Percentiles rank a stretch among this genome's conserved stretches.
Evolutionary conservation across 2,113 vertebrate genomes (phyloP).

Genomic region (Acrocephalus arundinaceus): DNA sequence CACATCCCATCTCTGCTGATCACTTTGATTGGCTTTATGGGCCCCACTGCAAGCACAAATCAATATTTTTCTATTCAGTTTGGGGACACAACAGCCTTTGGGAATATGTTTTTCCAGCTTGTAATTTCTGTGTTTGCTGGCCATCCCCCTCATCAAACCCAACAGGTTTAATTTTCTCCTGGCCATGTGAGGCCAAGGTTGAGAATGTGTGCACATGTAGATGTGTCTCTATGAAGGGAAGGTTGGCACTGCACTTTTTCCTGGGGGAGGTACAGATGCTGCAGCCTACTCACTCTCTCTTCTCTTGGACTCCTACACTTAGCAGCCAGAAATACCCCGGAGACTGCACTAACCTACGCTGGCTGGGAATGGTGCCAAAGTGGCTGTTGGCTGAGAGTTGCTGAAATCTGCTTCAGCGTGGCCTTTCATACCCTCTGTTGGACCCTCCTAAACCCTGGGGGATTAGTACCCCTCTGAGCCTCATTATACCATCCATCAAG

Average conservation of each 20-base stretch:
- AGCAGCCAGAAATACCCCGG: constrained; percentile 35
- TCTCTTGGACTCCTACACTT: neutral
- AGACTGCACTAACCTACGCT: constrained; percentile 8
- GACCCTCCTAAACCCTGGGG: neutral
- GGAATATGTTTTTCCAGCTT: neutral
- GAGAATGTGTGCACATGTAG: neutral
- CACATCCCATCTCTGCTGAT: neutral
- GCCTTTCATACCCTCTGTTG: constrained; percentile 34
- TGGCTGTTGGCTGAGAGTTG: neutral
- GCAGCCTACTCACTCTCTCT: neutral
- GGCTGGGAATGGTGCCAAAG: constrained; percentile 38
- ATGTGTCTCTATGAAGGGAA: neutral
- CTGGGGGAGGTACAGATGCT: neutral
- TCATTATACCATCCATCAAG: constrained; percentile 35
- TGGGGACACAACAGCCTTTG: neutral
- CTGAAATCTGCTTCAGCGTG: neutral
- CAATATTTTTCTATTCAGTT: neutral
- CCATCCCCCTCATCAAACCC: neutral
- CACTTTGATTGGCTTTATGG: neutral
- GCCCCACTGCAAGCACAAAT: neutral
- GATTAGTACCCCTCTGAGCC: constrained; percentile 23
- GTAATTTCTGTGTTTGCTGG: fast-evolving
- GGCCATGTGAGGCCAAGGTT: neutral
- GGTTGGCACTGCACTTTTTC: neutral
- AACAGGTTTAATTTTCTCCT: neutral